phyloP scores from a whole-genome alignment of 2,888 invertebrate species.

The Aphrophora alni region DNA sequence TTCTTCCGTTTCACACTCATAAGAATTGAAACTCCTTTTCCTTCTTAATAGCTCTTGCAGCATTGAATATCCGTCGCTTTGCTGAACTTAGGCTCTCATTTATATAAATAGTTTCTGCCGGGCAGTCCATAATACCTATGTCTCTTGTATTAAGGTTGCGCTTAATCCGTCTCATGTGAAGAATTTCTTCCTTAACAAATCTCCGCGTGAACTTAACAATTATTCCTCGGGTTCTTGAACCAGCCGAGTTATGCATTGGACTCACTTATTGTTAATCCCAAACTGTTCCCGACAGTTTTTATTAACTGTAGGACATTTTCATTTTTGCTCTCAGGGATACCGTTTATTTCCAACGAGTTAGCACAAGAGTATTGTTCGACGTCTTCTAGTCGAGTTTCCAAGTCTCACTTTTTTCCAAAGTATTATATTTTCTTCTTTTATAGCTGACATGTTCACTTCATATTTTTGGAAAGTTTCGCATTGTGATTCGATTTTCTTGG shows the following conservation, averaged over 20 bases:
- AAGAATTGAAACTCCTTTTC: not conserved
- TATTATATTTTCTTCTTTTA: not conserved
- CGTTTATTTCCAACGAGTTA: constrained; percentile 19
- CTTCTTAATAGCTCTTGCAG: not conserved
- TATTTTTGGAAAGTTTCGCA: constrained; percentile 10
- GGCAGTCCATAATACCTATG: not conserved
- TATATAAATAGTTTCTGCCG: constrained; percentile 12
- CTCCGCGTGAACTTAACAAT: constrained; percentile 21
- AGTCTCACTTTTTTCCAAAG: not conserved
- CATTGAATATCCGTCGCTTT: not conserved
- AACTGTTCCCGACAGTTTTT: constrained; percentile 11
- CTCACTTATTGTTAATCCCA: not conserved
- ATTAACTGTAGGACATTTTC: constrained; percentile 19
- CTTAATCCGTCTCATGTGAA: constrained; percentile 9
- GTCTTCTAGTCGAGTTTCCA: constrained; percentile 10
- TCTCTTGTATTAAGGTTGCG: constrained; percentile 27
- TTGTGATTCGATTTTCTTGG: not conserved
- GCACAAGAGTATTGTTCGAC: constrained; percentile 15
- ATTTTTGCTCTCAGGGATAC: not conserved
- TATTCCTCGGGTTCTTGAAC: not conserved
- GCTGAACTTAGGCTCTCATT: not conserved
- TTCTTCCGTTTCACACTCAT: constrained; percentile 17
- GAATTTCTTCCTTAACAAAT: constrained; percentile 10
- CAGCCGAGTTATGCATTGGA: not conserved
- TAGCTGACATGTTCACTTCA: not conserved